Base-by-base conservation (phyloP, 92 coral and sea anemone species). In the Palythoa grandiflora region DNA sequence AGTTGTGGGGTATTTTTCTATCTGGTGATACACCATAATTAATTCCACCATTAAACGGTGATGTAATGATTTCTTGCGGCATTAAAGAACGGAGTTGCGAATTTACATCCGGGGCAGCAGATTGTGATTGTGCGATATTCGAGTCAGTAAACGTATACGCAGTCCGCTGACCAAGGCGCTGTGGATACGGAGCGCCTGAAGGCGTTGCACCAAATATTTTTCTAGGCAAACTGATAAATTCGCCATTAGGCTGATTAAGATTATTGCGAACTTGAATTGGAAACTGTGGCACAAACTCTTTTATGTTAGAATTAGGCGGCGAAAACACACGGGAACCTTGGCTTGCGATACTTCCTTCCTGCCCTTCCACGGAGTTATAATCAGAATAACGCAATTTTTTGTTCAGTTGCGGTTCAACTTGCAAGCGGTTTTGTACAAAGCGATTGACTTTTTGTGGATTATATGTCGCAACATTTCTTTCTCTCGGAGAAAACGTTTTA, bases 191-290 rank as follows among this genome's bases (percentile, higher is more conserved):
- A n/a, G 20, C 17, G 28, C 17, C 6, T 44, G 19, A 16, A 19
- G 16, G 19, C 20, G 70, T 13, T 12, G 73, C 54, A 15, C 85
- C 60, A 50, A 80, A 65, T 20, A 19, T 73, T 9, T 51, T 44
- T 65, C 20, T 68, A 44, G 70, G 63, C 9, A 61, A 40, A 40
- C 44, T 28, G 38, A 80, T 52, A 44, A 80, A 80, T 15, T 80
- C 85, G 15, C 85, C 85, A 11, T 11, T 17, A n/a, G 85, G 57
- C 15, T 36, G 83, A 38, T 51, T 14, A 14, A 78, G 53, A 36
- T 78, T 78, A 36, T 78, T 78, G 54, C 83, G 35, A 17, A 2
- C 57, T 65, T 48, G 85, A 47, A 63, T 16, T 39, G 40, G 84
- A 38, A 66, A 28, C 40, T 38, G 37, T 13, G 85, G 37, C 2